phyloP scores from a whole-genome alignment of 64 coral and sea anemone species.

The Porites lutea region DNA sequence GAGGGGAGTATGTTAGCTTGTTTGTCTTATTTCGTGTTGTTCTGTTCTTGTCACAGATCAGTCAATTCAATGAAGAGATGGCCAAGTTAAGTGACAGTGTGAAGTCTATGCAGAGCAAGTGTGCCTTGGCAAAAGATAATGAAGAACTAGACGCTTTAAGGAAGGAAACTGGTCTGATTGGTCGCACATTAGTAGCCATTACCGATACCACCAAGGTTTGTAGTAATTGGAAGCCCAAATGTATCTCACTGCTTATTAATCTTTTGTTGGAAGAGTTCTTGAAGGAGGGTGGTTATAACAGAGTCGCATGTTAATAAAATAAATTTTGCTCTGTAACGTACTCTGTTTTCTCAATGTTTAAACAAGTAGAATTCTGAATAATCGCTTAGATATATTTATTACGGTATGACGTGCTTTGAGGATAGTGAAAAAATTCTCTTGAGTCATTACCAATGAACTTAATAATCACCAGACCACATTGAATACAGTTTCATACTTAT shows the following conservation, averaged over 20 bases:
- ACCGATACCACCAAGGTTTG: slow-evolving; percentile 50
- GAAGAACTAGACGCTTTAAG: slow-evolving; percentile 12
- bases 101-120: neutral
- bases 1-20: neutral
- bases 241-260: neutral
- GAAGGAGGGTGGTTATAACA: no score
- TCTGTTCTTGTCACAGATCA: slow-evolving; percentile 36
- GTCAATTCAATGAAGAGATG: slow-evolving; percentile 51
- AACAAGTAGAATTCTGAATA: no score
- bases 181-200: neutral
- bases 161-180: neutral
- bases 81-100: slow-evolving; percentile 15
- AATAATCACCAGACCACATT: no score
- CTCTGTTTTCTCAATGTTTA: no score
- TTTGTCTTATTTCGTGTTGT: neutral
- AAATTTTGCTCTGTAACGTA: no score
- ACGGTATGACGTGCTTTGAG: no score
- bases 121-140: neutral
- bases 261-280: neutral
- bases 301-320: no score
- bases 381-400: no score
- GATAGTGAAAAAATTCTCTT: no score
- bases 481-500: no score
- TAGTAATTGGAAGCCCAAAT: neutral
- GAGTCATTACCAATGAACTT: no score